Percentiles rank a stretch among this genome's conserved stretches.
Conservation (phyloP, 2,888 invertebrate species). For the Eremobia ochroleuca region DNA sequence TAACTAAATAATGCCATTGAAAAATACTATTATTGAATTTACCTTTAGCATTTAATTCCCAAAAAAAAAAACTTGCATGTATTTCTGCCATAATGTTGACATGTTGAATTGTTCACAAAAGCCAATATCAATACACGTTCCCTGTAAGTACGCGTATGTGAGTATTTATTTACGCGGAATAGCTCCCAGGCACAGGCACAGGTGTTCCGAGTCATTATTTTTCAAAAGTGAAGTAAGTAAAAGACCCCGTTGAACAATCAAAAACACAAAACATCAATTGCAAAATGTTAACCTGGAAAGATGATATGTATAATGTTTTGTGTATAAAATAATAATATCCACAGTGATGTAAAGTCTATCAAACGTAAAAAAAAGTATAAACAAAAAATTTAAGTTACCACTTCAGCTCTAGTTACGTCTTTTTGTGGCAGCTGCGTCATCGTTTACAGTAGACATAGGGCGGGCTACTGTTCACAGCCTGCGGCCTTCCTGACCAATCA, state of each 20-base stretch:
- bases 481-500: constrained; percentile 92
- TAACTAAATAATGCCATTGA: background rate
- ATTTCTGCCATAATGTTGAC: background rate
- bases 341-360: background rate
- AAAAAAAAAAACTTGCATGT: background rate
- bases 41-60: background rate
- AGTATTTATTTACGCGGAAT: constrained; percentile 31
- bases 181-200: constrained; percentile 44
- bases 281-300: background rate
- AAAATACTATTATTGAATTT: background rate
- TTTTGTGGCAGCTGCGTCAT: constrained; percentile 81
- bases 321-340: background rate
- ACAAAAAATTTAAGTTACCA: constrained; percentile 62
- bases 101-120: constrained; percentile 21
- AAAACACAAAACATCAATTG: constrained; percentile 17
- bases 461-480: constrained; percentile 91
- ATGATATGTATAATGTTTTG: background rate
- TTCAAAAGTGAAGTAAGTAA: background rate
- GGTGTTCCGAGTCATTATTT: constrained; percentile 35
- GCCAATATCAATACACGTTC: constrained; percentile 2
- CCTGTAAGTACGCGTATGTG: constrained; percentile 4
- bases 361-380: constrained; percentile 27
- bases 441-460: constrained; percentile 91
- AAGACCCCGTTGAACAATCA: constrained; percentile 8
- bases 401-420: constrained; percentile 74